These are phyloP conservation scores for Caradrina kadenii DNA, from an alignment of 2,888 invertebrate genomes.

Conservation along the genomic window DNA sequence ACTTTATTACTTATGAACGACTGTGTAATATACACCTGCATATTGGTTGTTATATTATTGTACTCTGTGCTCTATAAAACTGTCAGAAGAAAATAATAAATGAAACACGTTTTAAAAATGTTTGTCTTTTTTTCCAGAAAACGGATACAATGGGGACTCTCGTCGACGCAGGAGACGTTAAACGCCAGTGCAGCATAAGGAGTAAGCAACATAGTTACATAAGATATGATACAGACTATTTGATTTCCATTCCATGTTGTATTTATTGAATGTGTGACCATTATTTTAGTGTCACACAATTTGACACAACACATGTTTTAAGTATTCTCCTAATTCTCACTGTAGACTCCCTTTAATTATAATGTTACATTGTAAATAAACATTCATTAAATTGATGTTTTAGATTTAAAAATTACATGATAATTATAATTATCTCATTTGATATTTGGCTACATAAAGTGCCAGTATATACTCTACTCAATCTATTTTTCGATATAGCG, in stretches of 20 bases:
- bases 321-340: conserved; percentile 33
- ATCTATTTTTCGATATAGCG: conserved; percentile 42
- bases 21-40: conserved; percentile 51
- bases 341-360: conserved; percentile 32
- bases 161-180: conserved; percentile 87
- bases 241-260: conserved; percentile 79
- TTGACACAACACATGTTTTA: conserved; percentile 33
- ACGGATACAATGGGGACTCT: conserved; percentile 87
- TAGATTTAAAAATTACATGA: conserved; percentile 29
- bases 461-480: conserved; percentile 34
- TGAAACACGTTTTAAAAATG: conserved; percentile 35
- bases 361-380: conserved; percentile 56
- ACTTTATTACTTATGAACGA: conserved; percentile 40
- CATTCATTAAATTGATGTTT: conserved; percentile 30
- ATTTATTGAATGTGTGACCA: conserved; percentile 63
- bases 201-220: conserved; percentile 54
- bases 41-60: conserved; percentile 62
- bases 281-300: conserved; percentile 50
- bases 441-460: conserved; percentile 45
- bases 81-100: conserved; percentile 50
- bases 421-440: conserved; percentile 16
- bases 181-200: conserved; percentile 60
- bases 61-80: conserved; percentile 56
- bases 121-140: conserved; percentile 82
- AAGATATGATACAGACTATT: conserved; percentile 62